A percentile compares a stretch with the other conserved stretches of the same genome.
Evolutionary conservation across 2,797 vertebrate species (phyloP).

Genomic region (Antennarius maculatus): DNA sequence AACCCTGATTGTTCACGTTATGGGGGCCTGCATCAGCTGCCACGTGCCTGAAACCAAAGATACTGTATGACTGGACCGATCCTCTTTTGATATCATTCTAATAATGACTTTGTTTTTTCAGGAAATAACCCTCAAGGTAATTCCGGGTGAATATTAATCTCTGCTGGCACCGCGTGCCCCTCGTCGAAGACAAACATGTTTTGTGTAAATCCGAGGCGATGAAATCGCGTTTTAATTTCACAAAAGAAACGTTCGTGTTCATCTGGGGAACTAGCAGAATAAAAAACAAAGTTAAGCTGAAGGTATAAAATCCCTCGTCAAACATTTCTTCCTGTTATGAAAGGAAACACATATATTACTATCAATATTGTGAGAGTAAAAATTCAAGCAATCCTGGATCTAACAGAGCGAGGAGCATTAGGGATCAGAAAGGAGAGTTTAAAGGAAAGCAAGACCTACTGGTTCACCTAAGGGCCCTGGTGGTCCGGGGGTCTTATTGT

Average conservation of each 20-base stretch:
- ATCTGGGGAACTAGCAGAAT: neutral
- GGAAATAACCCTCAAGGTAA: conserved; percentile 8
- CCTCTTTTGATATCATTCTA: conserved; percentile 43
- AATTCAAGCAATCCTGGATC: conserved; percentile 20
- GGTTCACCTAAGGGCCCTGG: conserved; percentile 99
- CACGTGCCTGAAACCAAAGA: neutral
- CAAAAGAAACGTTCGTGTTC: conserved; percentile 4
- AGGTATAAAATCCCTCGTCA: neutral
- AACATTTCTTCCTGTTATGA: neutral
- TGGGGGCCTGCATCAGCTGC: neutral
- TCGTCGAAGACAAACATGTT: neutral
- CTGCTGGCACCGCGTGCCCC: too few relatives aligned
- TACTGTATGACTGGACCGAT: conserved; percentile 17
- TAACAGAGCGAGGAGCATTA: conserved; percentile 29
- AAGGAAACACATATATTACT: conserved; percentile 13
- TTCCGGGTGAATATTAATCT: neutral
- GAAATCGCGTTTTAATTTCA: neutral
- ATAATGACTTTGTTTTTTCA: conserved; percentile 33
- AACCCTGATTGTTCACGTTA: conserved; percentile 10
- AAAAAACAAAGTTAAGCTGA: conserved; percentile 13
- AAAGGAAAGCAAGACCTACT: conserved; percentile 97
- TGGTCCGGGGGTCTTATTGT: conserved; percentile 87
- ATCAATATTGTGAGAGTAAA: neutral
- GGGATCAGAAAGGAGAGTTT: conserved; percentile 65
- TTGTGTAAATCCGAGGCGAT: neutral